Conservation (phyloP, 2,797 vertebrate genomes). For the Cynopterus sphinx region DNA sequence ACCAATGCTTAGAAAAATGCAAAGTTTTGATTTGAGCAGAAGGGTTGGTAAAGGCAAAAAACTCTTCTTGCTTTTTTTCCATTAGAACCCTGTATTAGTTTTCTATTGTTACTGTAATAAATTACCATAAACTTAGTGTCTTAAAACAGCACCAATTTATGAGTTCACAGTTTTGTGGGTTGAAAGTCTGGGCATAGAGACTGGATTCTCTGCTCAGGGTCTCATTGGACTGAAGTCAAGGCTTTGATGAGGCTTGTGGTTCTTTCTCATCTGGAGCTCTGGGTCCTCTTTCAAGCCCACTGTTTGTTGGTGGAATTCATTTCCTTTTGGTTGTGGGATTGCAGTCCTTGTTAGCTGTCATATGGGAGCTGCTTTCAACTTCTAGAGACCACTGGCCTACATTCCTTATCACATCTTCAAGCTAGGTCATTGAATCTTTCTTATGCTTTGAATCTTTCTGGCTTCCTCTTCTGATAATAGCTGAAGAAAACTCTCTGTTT, state of each 20-base stretch:
- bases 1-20: not conserved
- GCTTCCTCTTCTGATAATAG: not conserved
- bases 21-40: not conserved
- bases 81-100: too few species aligned
- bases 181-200: not conserved
- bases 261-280: not conserved
- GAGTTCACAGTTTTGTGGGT: not conserved
- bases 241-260: not conserved
- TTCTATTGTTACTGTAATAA: too few species aligned
- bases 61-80: not conserved
- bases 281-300: not conserved
- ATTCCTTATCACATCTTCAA: not conserved
- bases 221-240: not conserved
- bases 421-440: not conserved
- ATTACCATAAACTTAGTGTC: too few species aligned
- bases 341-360: not conserved
- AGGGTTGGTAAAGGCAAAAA: not conserved
- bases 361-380: not conserved
- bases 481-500: not conserved
- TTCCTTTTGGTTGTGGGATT: not conserved
- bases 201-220: not conserved
- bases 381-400: not conserved
- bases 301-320: not conserved
- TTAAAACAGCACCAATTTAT: not conserved
- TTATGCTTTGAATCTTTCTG: not conserved